Evolutionary conservation across 2,113 vertebrate species (phyloP), one percentile per base, ranked within the genome.

Genomic region (Daboia siamensis): DNA sequence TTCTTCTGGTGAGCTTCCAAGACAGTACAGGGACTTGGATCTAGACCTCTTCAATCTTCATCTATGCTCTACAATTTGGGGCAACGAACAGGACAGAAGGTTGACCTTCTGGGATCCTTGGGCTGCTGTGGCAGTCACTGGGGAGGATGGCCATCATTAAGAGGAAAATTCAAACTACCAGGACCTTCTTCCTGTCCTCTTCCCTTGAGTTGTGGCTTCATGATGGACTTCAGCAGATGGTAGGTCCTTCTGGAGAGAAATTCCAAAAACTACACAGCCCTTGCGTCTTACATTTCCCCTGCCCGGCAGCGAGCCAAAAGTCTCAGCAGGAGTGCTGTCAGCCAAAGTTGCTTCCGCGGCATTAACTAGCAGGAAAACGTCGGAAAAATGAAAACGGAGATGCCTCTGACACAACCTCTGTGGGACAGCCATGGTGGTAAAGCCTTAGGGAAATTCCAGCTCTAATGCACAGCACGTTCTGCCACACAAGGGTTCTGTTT

Each of bases 401-500:
- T 90, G 64, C 84, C 90, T 87, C 93, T 33, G 0, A 69, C 91
- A 74, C 61, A 93, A 91, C 61, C 92, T 94, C 96, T 93, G 95
- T 94, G 91, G 94, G 94, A 96, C 95, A 94, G 69, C 94, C 94
- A 95, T 94, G 94, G 95, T 92, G 97, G 96, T 95, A 93, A 69
- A 95, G 94, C 94, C 13, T 3, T 96, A 92, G 95, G 96, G 97
- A 94, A 94, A 96, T 97, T 96, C 96, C 95, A 94, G 91, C 95
- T 95, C 89, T 96, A 95, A 95, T 20, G 0, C 94, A 93, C 95
- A 97, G 95, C 96, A 95, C 23, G 92, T 17, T 92, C 94, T 95
- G 95, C 96, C 95, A 97, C 94, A 96, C 94, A 95, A 94, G 94
- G 3, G 87, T 24, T 85, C 64, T 80, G 91, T 87, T 54, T 39